Percentiles rank a stretch among this genome's conserved stretches.
These are phyloP conservation scores for Tetrapedia diversipes DNA, from an alignment of 2,888 invertebrate genomes.

Conservation along the genomic window DNA sequence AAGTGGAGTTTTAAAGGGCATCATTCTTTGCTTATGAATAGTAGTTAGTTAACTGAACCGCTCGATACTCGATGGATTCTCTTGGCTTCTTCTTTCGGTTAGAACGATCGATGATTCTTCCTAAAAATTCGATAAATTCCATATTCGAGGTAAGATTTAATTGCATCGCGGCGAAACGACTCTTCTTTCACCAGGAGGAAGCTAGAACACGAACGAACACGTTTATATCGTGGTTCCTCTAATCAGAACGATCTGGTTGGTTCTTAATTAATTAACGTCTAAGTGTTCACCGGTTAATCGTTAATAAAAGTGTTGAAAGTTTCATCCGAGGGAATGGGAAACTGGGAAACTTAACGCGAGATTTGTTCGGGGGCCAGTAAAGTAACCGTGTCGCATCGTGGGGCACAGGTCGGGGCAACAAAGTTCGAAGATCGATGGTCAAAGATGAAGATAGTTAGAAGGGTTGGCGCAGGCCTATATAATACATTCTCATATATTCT, in stretches of 20 bases:
- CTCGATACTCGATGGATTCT: too few species aligned
- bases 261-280: conserved; percentile 47
- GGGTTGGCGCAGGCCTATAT: conserved; percentile 28
- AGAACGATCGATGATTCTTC: too few species aligned
- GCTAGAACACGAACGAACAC: conserved; percentile 4
- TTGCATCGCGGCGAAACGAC: conserved; percentile 9
- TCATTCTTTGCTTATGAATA: not conserved
- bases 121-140: too few species aligned
- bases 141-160: conserved; percentile 29
- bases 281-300: not conserved
- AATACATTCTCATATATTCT: too few species aligned
- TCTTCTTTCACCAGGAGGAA: not conserved
- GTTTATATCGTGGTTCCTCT: conserved; percentile 3
- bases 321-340: conserved; percentile 17
- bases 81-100: too few species aligned
- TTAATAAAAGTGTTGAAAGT: conserved; percentile 48
- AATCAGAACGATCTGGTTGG: conserved; percentile 38
- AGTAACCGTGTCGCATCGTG: conserved; percentile 22
- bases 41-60: too few species aligned
- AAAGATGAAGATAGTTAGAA: conserved; percentile 39
- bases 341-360: conserved; percentile 29
- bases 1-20: not conserved
- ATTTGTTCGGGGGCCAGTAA: conserved; percentile 20
- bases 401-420: not conserved
- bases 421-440: conserved; percentile 41